Conservation (phyloP, 2,888 invertebrate species). For the Cordylochernes scorpioides region DNA sequence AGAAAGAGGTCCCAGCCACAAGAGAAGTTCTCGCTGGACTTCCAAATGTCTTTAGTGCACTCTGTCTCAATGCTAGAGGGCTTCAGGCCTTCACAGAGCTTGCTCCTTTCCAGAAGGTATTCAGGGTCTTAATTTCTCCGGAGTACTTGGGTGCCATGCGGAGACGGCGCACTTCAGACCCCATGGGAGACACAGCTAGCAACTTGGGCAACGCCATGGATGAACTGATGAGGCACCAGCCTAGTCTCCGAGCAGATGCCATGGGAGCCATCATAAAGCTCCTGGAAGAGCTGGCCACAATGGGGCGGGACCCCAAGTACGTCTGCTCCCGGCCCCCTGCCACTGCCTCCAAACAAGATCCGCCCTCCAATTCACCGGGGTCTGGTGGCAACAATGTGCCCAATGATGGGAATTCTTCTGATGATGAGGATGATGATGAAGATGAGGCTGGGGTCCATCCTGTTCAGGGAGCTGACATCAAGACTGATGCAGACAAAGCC, state of each 20-base stretch:
- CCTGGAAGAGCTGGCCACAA: constrained; percentile 40
- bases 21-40: constrained; percentile 41
- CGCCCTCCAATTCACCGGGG: constrained; percentile 4
- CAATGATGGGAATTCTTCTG: constrained; percentile 36
- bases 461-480: constrained; percentile 5
- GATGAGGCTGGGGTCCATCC: constrained; percentile 25
- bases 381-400: constrained; percentile 14
- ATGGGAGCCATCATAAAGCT: constrained; percentile 49
- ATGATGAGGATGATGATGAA: constrained; percentile 52
- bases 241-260: constrained; percentile 46
- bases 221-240: constrained; percentile 63
- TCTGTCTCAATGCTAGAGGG: constrained; percentile 55
- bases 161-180: constrained; percentile 44
- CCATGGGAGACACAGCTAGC: constrained; percentile 43
- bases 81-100: constrained; percentile 46
- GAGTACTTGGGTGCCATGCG: constrained; percentile 61
- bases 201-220: constrained; percentile 67
- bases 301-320: constrained; percentile 42
- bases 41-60: constrained; percentile 58
- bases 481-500: background rate
- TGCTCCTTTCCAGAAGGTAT: constrained; percentile 51
- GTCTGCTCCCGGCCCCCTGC: constrained; percentile 27
- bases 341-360: constrained; percentile 1
- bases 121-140: constrained; percentile 46
- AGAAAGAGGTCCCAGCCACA: constrained; percentile 39